These are phyloP conservation scores for Hylaeus volcanicus DNA, from an alignment of 1,140 invertebrate genomes.

Conservation along the genomic window DNA sequence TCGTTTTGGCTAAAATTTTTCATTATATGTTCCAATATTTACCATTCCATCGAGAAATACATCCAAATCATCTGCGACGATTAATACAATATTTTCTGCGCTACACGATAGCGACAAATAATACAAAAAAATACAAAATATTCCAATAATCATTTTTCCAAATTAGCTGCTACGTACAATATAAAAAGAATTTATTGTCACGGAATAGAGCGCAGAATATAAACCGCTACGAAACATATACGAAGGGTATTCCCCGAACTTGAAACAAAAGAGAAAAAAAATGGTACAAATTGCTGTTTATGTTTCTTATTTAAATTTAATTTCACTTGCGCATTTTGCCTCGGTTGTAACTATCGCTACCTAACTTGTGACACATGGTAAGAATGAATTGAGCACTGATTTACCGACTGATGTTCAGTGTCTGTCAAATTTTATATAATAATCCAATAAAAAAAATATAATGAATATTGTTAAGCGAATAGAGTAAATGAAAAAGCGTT, in stretches of 20 bases:
- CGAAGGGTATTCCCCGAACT: not conserved
- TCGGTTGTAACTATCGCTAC: too few relatives aligned
- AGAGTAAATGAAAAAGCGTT: not conserved
- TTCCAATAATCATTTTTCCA: slow-evolving; percentile 15
- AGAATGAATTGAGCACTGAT: not conserved
- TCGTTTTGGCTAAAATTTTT: too few relatives aligned
- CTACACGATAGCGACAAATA: slow-evolving; percentile 6
- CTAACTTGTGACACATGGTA: not conserved
- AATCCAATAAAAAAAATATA: slow-evolving; percentile 4
- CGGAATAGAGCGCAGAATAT: not conserved
- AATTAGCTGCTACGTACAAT: not conserved
- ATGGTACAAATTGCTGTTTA: too few relatives aligned
- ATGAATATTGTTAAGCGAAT: not conserved
- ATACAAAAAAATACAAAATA: not conserved
- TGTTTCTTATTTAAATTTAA: too few relatives aligned
- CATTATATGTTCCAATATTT: not conserved
- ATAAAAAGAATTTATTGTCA: not conserved
- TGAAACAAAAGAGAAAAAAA: too few relatives aligned
- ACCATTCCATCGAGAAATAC: slow-evolving; percentile 87
- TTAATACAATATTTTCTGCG: slow-evolving; percentile 86
- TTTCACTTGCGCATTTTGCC: too few relatives aligned
- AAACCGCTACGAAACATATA: too few relatives aligned
- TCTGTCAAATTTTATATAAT: slow-evolving; percentile 5
- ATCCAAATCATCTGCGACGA: slow-evolving; percentile 94
- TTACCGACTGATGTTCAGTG: slow-evolving; percentile 1